Evolutionary conservation across 2,113 vertebrate genomes (phyloP).

Genomic region (Zosterops lateralis): DNA sequence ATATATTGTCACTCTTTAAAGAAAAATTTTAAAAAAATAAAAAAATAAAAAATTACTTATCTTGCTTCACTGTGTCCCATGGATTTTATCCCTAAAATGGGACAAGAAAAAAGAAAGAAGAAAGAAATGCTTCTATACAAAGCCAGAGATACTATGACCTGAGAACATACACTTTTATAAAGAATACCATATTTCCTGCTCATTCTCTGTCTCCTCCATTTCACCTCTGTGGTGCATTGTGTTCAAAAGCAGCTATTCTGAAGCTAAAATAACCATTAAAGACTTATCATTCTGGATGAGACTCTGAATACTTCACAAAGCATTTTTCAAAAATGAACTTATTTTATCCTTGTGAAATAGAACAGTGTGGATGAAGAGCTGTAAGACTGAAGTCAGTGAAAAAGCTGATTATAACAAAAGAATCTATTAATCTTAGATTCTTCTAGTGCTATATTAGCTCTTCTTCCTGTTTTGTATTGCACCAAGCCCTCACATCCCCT

Average conservation of each 20-base stretch:
- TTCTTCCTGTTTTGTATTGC: neutral
- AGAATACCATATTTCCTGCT: slow-evolving; percentile 5
- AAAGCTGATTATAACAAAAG: neutral
- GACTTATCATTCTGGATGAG: neutral
- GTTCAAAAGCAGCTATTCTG: slow-evolving; percentile 9
- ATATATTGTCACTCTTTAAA: neutral
- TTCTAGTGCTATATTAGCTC: neutral
- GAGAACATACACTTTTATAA: neutral
- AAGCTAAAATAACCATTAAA: slow-evolving; percentile 51
- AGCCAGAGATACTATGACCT: neutral
- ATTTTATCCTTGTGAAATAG: neutral
- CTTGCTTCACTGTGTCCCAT: neutral
- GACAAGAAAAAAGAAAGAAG: neutral
- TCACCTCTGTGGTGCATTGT: slow-evolving; percentile 37
- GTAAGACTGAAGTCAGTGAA: neutral
- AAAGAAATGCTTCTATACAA: neutral
- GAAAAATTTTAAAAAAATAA: neutral
- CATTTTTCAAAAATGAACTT: slow-evolving; percentile 9
- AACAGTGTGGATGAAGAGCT: neutral
- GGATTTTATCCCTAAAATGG: neutral
- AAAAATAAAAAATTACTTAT: neutral
- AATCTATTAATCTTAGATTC: neutral
- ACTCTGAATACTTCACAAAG: slow-evolving; percentile 19
- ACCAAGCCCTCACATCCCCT: neutral
- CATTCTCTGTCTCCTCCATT: slow-evolving; percentile 33